Evolutionary conservation across 2,113 vertebrate species (phyloP), one percentile per base, ranked within the genome.

Genomic region (Fulica atra): DNA sequence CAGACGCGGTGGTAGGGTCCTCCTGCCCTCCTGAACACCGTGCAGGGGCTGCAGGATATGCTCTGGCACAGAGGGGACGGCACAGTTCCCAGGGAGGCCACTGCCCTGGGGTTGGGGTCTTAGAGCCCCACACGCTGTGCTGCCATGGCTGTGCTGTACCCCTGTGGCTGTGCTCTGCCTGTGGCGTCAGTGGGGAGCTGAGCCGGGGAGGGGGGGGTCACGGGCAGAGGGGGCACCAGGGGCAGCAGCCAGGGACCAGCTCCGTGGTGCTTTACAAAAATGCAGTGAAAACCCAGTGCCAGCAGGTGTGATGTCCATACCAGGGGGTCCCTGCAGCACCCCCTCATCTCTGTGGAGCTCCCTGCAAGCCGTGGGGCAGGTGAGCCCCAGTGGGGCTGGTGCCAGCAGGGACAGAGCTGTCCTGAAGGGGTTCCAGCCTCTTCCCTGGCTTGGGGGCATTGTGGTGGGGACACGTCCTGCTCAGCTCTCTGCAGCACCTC

Each of bases 1-100:
- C 48, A 40, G 77, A 31, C 59, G 9, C 36, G 4, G 2, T 1
- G 4, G 14, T 7, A 38, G 2, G 6, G 21, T n/a, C 40, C 74
- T 54, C 16, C 40, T 0, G 0, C 38, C 13, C 26, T 54, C 18
- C 15, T 24, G 31, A 16, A 50, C 12, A 3, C 12, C 3, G 0
- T 33, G 76, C 10, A 21, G 51, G 46, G 72, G 18, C 8, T 1
- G 15, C 38, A 35, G 76, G n/a, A 15, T 20, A 19, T 17, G 16
- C 29, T 72, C 11, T 1, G 3, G 59, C 42, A 26, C 16, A 6
- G 60, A 31, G 28, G 65, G 51, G 54, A 64, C 35, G 20, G 35
- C 1, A 5, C 70, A 60, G 44, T 29, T 13, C 24, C 35, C 40
- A 28, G 74, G 28, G 33, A 46, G 57, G 63, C 40, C 1, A 6